Base-by-base conservation (phyloP, 2,797 vertebrate genomes). In the Geotrypetes seraphini region DNA sequence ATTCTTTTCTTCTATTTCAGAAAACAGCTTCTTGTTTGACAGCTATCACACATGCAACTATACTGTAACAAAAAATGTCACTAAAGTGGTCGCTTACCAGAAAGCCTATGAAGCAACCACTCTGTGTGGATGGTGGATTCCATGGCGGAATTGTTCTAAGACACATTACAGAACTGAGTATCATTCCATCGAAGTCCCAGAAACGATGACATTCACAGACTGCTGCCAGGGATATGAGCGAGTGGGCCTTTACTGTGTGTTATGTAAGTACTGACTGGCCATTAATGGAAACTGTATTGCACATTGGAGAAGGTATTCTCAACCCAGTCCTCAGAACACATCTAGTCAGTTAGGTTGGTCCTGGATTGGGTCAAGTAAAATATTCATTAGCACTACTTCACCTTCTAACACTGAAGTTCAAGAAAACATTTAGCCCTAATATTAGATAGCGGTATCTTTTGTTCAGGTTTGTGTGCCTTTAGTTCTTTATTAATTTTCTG, bases 171-270 rank as follows among this genome's bases (percentile, higher is more conserved):
- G 36, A 45, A 79, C 60, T 2, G 42, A 33, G 12, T 76, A 83
- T 39, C 60, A 31, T 24, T 57, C 34, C 0, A 29, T 79, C 58
- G 39, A 62, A n/a, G 60, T 71, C 25, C 56, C 64, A 0, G 61
- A 83, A 39, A 43, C 43, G 10, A 52, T 75, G 54, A 73, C 71
- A 17, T 34, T 83, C 45, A 82, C 47, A 1, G 51, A 62, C 24
- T 97, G 93, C 73, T 96, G 92, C 15, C 21, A 72, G 2, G 89
- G 88, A n/a, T 92, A 85, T 1, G 82, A 81, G 3, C 87, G 83
- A 66, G 66, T 89, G 12, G 91, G 89, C 9, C 70, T 69, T 38
- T 92, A 95, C 66, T 97, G 91, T 9, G 78, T 78, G 31, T 53
- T 82, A 29, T 22, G 89, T 92, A 67, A 90, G 87, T 89, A 39